phyloP scores from a whole-genome alignment of 1,140 invertebrate genomes.

The Leptinotarsa defecta region DNA sequence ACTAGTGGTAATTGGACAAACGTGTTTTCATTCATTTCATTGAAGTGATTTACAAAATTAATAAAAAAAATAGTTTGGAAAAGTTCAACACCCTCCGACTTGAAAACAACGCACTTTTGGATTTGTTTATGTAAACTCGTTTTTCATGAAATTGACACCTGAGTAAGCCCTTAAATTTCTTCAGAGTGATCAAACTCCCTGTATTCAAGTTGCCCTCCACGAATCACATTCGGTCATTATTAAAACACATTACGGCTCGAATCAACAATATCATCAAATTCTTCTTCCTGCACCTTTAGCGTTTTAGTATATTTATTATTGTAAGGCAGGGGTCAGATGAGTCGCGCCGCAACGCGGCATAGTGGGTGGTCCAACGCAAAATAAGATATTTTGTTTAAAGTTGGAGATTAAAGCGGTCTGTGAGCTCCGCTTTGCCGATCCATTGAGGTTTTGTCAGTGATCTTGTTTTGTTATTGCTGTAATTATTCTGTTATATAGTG shows the following conservation, averaged over 20 bases:
- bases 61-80: too few species aligned
- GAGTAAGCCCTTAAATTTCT: too few species aligned
- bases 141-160: too few species aligned
- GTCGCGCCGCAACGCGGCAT: conserved; percentile 39
- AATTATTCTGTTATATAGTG: neutral
- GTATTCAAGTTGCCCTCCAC: too few species aligned
- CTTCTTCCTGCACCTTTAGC: conserved; percentile 33
- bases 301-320: conserved; percentile 40
- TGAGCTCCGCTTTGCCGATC: conserved; percentile 37
- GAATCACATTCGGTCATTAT: too few species aligned
- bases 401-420: conserved; percentile 41
- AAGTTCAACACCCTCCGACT: too few species aligned
- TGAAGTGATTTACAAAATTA: too few species aligned
- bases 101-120: too few species aligned
- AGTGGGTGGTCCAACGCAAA: conserved; percentile 43
- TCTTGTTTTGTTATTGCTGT: conserved; percentile 6
- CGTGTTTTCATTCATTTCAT: too few species aligned
- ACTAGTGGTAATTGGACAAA: too few species aligned
- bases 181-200: too few species aligned
- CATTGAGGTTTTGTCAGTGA: conserved; percentile 20
- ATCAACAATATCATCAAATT: neutral
- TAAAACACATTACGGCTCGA: neutral
- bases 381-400: conserved; percentile 45
- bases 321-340: conserved; percentile 37
- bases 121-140: too few species aligned